Evolutionary conservation across 2,797 vertebrate species (phyloP).

Genomic region (Chanos chanos): DNA sequence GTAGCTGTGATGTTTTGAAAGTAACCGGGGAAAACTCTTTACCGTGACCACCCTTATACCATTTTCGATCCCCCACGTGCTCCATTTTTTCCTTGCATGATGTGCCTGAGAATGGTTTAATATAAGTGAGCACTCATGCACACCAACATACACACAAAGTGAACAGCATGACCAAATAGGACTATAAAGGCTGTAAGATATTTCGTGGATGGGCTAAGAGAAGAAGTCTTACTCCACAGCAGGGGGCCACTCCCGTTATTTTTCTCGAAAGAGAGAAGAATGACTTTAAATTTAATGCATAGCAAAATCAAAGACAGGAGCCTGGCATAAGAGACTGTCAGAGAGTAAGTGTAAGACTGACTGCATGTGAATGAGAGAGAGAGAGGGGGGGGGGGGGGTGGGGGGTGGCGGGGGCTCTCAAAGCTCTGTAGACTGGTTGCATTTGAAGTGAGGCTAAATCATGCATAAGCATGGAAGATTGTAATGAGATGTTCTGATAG

Average conservation of each 20-base stretch:
- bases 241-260: constrained; percentile 9
- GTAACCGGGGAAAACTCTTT: too few relatives aligned
- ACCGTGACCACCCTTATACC: too few relatives aligned
- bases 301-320: constrained; percentile 4
- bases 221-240: not conserved
- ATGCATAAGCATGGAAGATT: constrained; percentile 39
- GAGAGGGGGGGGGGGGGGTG: not conserved
- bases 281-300: constrained; percentile 3
- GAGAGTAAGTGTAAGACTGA: not conserved
- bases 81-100: constrained; percentile 11
- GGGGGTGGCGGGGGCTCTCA: constrained; percentile 1
- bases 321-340: constrained; percentile 6
- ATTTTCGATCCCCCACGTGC: constrained; percentile 6
- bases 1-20: too few relatives aligned
- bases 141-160: constrained; percentile 15
- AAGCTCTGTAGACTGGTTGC: constrained; percentile 20
- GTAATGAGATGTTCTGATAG: constrained; percentile 26
- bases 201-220: not conserved
- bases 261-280: constrained; percentile 14
- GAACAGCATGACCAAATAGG: constrained; percentile 4
- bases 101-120: constrained; percentile 16
- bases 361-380: not conserved
- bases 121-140: not conserved
- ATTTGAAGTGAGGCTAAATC: constrained; percentile 42
- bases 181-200: not conserved